Evolutionary conservation across 1,140 invertebrate genomes (phyloP).

Genomic region (Dufourea novaeangliae): DNA sequence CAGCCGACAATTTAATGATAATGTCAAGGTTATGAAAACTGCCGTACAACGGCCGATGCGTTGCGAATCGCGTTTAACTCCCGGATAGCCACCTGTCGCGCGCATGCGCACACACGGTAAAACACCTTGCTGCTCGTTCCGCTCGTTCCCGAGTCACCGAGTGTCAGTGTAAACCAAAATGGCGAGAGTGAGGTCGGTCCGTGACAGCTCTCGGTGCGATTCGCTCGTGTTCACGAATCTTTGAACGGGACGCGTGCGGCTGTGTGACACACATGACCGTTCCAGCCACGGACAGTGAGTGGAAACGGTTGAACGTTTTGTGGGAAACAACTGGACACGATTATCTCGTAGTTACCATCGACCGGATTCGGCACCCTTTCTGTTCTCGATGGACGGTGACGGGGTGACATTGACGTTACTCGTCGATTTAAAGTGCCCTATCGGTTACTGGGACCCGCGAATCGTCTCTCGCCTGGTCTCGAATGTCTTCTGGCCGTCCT

Average conservation of each 20-base stretch:
- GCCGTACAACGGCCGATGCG: background rate
- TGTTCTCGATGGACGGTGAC: conserved; percentile 33
- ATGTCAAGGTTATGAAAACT: too few species aligned
- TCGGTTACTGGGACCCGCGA: background rate
- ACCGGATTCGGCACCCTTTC: conserved; percentile 37
- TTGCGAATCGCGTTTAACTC: conserved; percentile 1
- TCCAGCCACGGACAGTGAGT: conserved; percentile 30
- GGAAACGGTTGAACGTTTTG: conserved; percentile 20
- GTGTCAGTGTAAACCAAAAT: conserved; percentile 66
- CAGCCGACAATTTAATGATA: too few species aligned
- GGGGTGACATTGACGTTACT: conserved; percentile 53
- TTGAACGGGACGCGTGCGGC: conserved; percentile 35
- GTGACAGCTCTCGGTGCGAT: conserved; percentile 49
- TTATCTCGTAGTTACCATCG: conserved; percentile 4
- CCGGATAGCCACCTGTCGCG: conserved; percentile 67
- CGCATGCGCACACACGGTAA: conserved; percentile 57
- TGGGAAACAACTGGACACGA: background rate
- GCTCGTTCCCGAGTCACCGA: too few species aligned
- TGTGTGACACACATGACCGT: conserved; percentile 43
- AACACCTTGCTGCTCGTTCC: conserved; percentile 52
- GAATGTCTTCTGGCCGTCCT: background rate
- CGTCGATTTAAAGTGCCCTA: conserved; percentile 12
- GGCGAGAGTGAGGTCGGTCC: conserved; percentile 59
- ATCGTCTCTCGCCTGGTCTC: background rate
- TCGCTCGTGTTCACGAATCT: conserved; percentile 27